phyloP scores from a whole-genome alignment of 2,888 invertebrate species.

The Ophioninae sp. region DNA sequence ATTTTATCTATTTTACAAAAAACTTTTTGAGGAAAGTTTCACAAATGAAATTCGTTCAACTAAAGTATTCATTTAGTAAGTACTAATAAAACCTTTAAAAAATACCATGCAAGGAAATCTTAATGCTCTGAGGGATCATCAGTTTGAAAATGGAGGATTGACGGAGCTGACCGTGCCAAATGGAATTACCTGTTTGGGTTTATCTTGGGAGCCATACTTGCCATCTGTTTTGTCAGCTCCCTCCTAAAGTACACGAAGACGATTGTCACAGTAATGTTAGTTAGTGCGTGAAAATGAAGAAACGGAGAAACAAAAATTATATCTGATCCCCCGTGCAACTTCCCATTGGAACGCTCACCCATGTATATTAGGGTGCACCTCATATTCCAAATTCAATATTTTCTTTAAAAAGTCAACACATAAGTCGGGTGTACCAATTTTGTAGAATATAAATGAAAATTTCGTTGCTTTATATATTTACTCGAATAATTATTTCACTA shows the following conservation, averaged over 20 bases:
- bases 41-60: no score
- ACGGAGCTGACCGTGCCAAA: slow-evolving; percentile 69
- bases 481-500: no score
- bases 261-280: slow-evolving; percentile 58
- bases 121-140: neutral
- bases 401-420: no score
- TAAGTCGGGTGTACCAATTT: no score
- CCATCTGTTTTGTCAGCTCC: slow-evolving; percentile 93
- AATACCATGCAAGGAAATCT: slow-evolving; percentile 44
- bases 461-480: no score
- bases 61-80: no score
- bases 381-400: neutral
- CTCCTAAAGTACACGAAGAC: slow-evolving; percentile 83
- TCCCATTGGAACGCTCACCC: neutral
- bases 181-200: slow-evolving; percentile 90
- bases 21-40: no score
- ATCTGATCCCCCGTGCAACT: slow-evolving; percentile 1
- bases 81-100: neutral
- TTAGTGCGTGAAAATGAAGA: slow-evolving; percentile 41
- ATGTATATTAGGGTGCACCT: neutral
- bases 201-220: slow-evolving; percentile 95
- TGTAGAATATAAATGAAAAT: no score
- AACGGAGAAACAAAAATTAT: slow-evolving; percentile 25
- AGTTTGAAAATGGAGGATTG: slow-evolving; percentile 5
- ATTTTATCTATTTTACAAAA: no score